Base-by-base conservation (phyloP, 2,113 vertebrate species). In the Phyllopteryx taeniolatus region DNA sequence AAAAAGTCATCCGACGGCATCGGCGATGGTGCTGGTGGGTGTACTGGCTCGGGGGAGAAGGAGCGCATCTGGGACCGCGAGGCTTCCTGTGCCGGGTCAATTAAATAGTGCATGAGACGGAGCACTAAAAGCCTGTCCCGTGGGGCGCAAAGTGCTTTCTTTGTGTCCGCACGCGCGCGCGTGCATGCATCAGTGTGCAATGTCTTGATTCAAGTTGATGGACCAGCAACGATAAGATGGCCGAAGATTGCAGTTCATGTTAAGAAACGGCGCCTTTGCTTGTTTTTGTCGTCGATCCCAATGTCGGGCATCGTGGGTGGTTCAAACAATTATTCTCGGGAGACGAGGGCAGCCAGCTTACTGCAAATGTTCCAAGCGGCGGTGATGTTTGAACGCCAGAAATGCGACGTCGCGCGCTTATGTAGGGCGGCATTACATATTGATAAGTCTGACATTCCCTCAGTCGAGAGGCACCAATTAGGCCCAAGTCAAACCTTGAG, bases 101-200 rank as follows among this genome's bases (percentile, higher is more conserved):
- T 93, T 93, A 92, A 93, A 93, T 93, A 93, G 92, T 93, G 92
- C 91, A 93, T 93, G 92, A 93, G 92, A 90, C 89, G 90, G 90
- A 91, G 91, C 92, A 92, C 92, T 93, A 93, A 93, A 93, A 93
- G 92, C 92, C 88, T 87, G 86, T 91, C 91, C 91, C 82, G 72
- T 73, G 87, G 91, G 91, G 84, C 89, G 87, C 47, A 39, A 82
- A 93, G 91, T 91, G 91, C 89, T 90, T 80, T 90, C 87, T 91
- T 83, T 75, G 61, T 84, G 70, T 73, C 68, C 70, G 60, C 77
- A 72, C 67, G 75, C 72, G 74, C 66, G 67, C 67, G 72, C 63
- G 71, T 69, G 80, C 61, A 64, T 61, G 70, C 79, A 85, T 91
- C 90, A 88, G 68, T 79, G 77, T 81, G 81, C 79, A 87, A 82